phyloP scores from a whole-genome alignment of 2,797 vertebrate species.

The Emydoidea blandingii region DNA sequence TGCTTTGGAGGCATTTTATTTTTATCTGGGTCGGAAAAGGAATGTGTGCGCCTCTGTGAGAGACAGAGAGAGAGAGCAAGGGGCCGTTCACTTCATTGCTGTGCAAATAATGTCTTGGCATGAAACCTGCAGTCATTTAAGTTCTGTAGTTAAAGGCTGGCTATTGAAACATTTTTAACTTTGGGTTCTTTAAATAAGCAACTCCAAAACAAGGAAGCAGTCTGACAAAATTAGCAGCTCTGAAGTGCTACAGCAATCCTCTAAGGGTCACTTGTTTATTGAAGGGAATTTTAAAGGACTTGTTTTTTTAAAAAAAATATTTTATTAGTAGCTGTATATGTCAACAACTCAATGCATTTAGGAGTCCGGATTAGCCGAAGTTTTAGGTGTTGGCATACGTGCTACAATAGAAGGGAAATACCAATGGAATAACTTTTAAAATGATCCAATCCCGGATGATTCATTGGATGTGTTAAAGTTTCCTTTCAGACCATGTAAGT shows the following conservation, averaged over 20 bases:
- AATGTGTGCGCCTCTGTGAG: constrained; percentile 34
- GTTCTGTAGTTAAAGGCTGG: constrained; percentile 35
- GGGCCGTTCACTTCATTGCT: constrained; percentile 18
- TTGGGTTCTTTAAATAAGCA: constrained; percentile 53
- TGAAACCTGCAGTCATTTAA: constrained; percentile 54
- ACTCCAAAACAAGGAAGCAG: constrained; percentile 7
- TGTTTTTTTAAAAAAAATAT: not conserved
- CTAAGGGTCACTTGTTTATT: constrained; percentile 23
- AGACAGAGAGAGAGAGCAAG: not conserved
- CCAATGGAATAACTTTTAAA: constrained; percentile 78
- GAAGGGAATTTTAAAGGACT: constrained; percentile 25
- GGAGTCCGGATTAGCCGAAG: constrained; percentile 60
- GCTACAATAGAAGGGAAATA: constrained; percentile 77
- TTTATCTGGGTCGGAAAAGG: constrained; percentile 49
- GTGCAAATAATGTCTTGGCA: constrained; percentile 67
- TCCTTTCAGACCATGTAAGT: constrained; percentile 80
- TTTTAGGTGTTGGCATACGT: constrained; percentile 76
- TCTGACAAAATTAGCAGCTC: constrained; percentile 37
- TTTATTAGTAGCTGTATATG: constrained; percentile 62
- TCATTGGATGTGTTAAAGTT: constrained; percentile 75
- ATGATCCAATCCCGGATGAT: constrained; percentile 77
- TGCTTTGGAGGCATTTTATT: constrained; percentile 60
- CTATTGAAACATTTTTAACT: constrained; percentile 43
- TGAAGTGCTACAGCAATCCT: not conserved
- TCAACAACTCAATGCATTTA: constrained; percentile 53